Percentiles rank a stretch among this genome's conserved stretches.
Conservation (phyloP, 2,113 vertebrate genomes). For the Chroicocephalus ridibundus region DNA sequence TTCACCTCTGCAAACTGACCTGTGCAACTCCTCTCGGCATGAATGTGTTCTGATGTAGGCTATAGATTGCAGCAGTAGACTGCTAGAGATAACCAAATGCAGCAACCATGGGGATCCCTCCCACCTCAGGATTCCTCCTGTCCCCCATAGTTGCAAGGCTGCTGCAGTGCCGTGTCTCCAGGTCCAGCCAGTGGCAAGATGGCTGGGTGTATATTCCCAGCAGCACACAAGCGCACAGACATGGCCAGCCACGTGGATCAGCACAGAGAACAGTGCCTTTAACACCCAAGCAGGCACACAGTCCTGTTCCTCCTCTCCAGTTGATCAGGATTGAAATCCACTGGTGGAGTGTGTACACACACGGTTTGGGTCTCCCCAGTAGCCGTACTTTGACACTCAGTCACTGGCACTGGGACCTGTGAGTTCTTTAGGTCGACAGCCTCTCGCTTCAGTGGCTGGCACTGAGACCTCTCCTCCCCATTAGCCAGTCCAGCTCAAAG, state of each 20-base stretch:
- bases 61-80: neutral
- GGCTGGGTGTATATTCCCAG: neutral
- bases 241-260: fast-evolving
- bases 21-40: neutral
- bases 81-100: neutral
- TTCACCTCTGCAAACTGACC: neutral
- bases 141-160: neutral
- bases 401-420: neutral
- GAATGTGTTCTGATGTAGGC: neutral
- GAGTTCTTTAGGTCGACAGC: neutral
- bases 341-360: neutral
- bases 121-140: neutral
- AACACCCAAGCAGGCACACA: fast-evolving
- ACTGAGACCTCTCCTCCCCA: neutral
- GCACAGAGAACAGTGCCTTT: neutral
- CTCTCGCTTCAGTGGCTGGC: neutral
- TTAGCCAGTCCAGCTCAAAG: neutral
- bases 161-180: fast-evolving
- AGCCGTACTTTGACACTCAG: neutral
- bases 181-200: neutral
- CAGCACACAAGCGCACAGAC: neutral
- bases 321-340: neutral
- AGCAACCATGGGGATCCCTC: neutral
- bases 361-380: neutral
- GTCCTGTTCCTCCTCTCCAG: neutral